Base-by-base conservation (phyloP, 2,797 vertebrate species). In the Toxotes lorentzi region DNA sequence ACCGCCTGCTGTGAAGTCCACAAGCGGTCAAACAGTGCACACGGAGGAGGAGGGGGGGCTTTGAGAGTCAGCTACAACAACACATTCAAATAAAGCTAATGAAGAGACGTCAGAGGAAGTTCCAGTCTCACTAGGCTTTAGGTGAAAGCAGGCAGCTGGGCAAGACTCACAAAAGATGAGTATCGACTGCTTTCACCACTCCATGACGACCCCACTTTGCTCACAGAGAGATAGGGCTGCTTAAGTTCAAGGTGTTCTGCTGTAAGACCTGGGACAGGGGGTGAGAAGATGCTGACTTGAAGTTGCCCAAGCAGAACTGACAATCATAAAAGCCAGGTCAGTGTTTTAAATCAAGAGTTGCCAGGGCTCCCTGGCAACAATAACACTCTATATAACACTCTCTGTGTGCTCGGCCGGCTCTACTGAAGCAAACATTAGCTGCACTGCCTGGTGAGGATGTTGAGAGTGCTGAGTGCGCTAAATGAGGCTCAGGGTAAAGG, bases 311-410 rank as follows among this genome's bases (percentile, higher is more conserved):
- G 61, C 68, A 77, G 40, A 76, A 45, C 41, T 2, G 12, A 68
- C 51, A 43, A 23, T 51, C 24, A 60, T 79, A 64, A 76, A 78
- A 70, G 51, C 47, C 12, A 24, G 27, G 9, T 1, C 19, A 38
- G 80, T 51, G 59, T 50, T 76, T 81, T 75, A 77, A 71, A 79
- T 68, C 0, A 40, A 64, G 24, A 7, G 53, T 13, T 50, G 56
- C 40, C 21, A 21, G 13, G 14, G 58, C 56, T 73, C 21, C 59
- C 32, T 64, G 34, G 56, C 45, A 71, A 30, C 50, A 50, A 40
- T 30, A 53, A 69, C 32, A 21, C 23, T 71, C 32, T 30, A 32
- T 47, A 67, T 30, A 64, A 53, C 30, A 50, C 35, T 16, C 7
- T 72, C 1, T 4, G 27, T 75, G 53, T n/a, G 19, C 34, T 50